phyloP scores from a whole-genome alignment of 2,113 vertebrate genomes.

The Ellobius talpinus region DNA sequence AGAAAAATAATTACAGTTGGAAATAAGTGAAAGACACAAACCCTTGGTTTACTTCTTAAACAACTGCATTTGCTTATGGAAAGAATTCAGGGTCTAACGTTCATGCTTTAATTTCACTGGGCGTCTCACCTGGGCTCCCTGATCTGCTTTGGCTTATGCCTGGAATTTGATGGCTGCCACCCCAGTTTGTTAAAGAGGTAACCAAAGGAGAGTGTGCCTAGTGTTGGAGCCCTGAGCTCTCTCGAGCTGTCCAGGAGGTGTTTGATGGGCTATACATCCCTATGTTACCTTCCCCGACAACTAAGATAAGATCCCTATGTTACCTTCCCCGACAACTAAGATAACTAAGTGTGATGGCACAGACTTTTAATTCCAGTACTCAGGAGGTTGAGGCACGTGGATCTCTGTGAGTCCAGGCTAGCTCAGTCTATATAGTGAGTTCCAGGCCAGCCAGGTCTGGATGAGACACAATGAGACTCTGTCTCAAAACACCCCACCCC shows the following conservation, averaged over 20 bases:
- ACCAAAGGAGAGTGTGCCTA: fast-evolving
- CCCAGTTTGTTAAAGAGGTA: background rate
- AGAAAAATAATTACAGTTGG: background rate
- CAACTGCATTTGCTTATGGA: background rate
- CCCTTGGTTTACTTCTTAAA: background rate
- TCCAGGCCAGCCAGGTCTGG: background rate
- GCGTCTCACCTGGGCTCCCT: fast-evolving
- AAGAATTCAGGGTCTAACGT: background rate
- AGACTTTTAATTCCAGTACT: background rate
- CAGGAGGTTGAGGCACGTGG: background rate
- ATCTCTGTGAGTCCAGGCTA: background rate
- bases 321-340: background rate
- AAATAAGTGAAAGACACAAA: background rate
- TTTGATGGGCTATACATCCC: no score
- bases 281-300: background rate
- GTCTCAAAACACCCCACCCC: background rate
- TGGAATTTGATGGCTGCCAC: background rate
- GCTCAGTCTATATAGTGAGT: background rate
- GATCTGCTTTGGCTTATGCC: no score
- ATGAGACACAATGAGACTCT: background rate
- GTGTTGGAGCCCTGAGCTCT: background rate
- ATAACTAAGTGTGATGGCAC: background rate
- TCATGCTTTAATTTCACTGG: background rate
- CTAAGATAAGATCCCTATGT: background rate
- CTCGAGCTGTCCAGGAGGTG: no score